Conservation (phyloP, 2,797 vertebrate genomes). For the Alcedo quadribrachys region DNA sequence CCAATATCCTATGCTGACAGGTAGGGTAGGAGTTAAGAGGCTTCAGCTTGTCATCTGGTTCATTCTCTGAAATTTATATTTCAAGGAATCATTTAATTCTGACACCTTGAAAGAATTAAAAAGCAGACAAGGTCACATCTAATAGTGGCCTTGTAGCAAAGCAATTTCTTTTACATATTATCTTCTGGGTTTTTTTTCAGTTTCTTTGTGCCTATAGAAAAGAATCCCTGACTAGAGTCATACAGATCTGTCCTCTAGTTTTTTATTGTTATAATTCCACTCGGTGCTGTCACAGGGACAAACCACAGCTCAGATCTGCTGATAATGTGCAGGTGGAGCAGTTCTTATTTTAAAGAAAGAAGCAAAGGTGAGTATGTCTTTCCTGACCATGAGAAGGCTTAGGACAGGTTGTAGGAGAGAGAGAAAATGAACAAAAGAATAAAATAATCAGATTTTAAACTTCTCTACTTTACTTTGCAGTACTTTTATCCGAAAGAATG, state of each 20-base stretch:
- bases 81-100: not conserved
- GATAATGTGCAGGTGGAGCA: not conserved
- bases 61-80: not conserved
- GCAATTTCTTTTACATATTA: not conserved
- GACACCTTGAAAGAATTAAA: not conserved
- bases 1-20: not conserved
- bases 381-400: not conserved
- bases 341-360: not conserved
- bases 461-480: not conserved
- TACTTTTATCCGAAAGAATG: not conserved
- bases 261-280: not conserved
- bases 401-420: not conserved
- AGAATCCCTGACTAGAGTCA: not conserved
- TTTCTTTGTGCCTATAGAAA: not conserved
- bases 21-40: not conserved
- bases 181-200: not conserved
- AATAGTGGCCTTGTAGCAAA: not conserved
- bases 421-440: not conserved
- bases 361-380: not conserved
- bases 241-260: not conserved
- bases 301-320: not conserved
- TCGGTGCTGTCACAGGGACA: not conserved
- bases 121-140: not conserved
- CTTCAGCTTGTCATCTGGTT: not conserved
- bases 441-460: not conserved